A percentile compares a stretch with the other conserved stretches of the same genome.
Evolutionary conservation across 2,113 vertebrate genomes (phyloP).

Genomic region (Kryptolebias marmoratus): DNA sequence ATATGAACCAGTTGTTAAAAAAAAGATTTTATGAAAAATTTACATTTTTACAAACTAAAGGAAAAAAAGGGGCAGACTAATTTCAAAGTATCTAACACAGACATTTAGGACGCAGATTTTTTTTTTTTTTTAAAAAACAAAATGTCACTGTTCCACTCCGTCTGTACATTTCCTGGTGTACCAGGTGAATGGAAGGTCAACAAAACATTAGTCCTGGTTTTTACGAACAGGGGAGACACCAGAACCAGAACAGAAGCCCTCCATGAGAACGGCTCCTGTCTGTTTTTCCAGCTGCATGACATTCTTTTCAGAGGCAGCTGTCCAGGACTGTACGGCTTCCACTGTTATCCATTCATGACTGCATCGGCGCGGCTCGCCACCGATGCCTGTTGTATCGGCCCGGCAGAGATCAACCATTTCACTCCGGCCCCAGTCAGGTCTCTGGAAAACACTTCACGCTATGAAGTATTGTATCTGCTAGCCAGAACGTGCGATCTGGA

Average conservation of each 20-base stretch:
- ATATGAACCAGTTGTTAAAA: too few relatives aligned
- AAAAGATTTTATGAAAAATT: too few relatives aligned
- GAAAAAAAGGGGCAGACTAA: too few relatives aligned
- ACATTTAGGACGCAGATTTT: not conserved
- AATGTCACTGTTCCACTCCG: not conserved
- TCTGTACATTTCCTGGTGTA: constrained; percentile 12
- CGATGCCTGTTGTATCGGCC: constrained; percentile 48
- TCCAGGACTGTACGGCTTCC: constrained; percentile 58
- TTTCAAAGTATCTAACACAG: not conserved
- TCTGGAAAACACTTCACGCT: constrained; percentile 15
- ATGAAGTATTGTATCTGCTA: constrained; percentile 20
- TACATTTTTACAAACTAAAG: too few relatives aligned
- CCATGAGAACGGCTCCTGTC: constrained; percentile 62
- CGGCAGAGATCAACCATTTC: constrained; percentile 54
- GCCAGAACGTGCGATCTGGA: constrained; percentile 32
- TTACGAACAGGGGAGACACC: constrained; percentile 28
- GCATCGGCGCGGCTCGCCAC: constrained; percentile 44
- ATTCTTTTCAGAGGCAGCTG: constrained; percentile 72
- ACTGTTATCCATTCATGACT: constrained; percentile 69
- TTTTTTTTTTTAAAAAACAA: not conserved
- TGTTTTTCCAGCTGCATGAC: constrained; percentile 78
- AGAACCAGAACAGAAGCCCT: constrained; percentile 60
- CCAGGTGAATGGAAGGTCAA: constrained; percentile 39
- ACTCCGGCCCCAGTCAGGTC: constrained; percentile 18
- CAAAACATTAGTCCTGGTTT: constrained; percentile 33